These are phyloP conservation scores for Avahi laniger DNA, from an alignment of 2,797 vertebrate species.

Conservation along the genomic window DNA sequence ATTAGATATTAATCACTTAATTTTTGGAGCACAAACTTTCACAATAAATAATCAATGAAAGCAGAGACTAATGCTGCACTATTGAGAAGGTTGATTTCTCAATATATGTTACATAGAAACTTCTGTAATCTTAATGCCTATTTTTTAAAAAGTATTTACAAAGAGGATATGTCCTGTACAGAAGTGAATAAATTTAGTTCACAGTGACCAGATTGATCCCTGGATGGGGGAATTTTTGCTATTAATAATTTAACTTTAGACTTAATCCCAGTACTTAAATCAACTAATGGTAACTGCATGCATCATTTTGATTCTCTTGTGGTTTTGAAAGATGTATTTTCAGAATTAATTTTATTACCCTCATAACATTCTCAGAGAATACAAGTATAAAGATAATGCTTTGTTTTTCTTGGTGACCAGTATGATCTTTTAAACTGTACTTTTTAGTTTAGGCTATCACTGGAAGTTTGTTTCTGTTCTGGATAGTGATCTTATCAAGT, in stretches of 20 bases:
- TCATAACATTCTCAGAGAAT: background rate
- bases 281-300: background rate
- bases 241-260: background rate
- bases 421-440: background rate
- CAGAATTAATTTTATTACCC: constrained; percentile 27
- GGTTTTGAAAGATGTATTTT: constrained; percentile 34
- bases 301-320: background rate
- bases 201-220: background rate
- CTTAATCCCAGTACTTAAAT: background rate
- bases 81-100: background rate
- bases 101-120: background rate
- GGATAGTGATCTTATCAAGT: background rate
- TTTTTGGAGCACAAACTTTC: background rate
- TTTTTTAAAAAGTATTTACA: background rate
- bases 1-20: background rate
- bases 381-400: background rate
- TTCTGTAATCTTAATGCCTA: background rate
- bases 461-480: background rate
- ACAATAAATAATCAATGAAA: background rate
- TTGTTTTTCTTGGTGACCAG: background rate
- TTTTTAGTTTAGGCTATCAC: background rate
- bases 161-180: background rate
- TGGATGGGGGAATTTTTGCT: background rate
- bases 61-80: background rate
- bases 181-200: background rate